Evolutionary conservation across 2,888 invertebrate species (phyloP), one percentile per base, ranked within the genome.

Genomic region (Chrysotoxum bicinctum): DNA sequence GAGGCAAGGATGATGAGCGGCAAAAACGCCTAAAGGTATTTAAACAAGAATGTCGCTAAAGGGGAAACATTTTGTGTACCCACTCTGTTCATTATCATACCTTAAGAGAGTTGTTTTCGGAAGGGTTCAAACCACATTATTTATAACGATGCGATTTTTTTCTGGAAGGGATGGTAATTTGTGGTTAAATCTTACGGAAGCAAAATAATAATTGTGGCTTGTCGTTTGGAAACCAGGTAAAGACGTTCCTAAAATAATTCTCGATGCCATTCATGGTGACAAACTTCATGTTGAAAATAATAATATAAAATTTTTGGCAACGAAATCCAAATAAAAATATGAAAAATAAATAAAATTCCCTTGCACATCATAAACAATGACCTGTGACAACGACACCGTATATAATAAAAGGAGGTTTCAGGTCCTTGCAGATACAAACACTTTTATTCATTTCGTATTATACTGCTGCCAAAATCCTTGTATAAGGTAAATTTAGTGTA

Each of bases 281-380:
- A 37, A 58, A 4, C 3, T 19, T 14, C n/a, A 50, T 14, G 5
- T 2, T n/a, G n/a, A 26, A 32, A 52, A 7, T 37, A 23, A 78
- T 43, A n/a, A 60, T 26, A 50, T 58, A 43, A 72, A 68, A 75
- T 14, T 56, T 14, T 84, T 79, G 84, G 79, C 79, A 84, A 37
- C 23, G n/a, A n/a, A 45, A 60, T 26, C 54, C 43, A 66, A 68
- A 54, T 76, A 75, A 79, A 75, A 79, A 37, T 2, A 19, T 19
- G 3, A 77, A 79, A 74, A 75, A 79, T 70, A 68, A 75, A 79
- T 54, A 75, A 78, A 79, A 50, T 78, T 72, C 16, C 50, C 60
- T 79, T 72, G 75, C 79, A 84, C 84, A 76, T 84, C 79, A 84
- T 84, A 84, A 84, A 84, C 84, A 80, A 75, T 84, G 84, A 84